Evolutionary conservation across 2,113 vertebrate species (phyloP).

Genomic region (Myrmecophaga tridactyla): DNA sequence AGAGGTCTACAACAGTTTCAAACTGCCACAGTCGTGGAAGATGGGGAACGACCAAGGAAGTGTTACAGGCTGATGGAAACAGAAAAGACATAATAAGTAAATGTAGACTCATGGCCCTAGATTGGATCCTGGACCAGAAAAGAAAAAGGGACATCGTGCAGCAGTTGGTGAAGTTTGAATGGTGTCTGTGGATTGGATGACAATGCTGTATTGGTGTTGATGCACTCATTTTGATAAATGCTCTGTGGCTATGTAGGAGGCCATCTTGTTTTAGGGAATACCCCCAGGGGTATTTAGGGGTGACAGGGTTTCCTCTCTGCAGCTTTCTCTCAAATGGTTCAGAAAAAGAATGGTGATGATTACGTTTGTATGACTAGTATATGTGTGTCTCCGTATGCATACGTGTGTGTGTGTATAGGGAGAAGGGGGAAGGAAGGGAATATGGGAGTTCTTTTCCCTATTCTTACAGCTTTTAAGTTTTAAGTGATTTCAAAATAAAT

Average conservation of each 20-base stretch:
- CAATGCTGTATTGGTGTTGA: not conserved
- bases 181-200: not conserved
- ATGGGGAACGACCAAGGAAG: not conserved
- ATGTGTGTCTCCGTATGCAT: not conserved
- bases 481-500: not conserved
- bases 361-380: not conserved
- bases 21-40: not conserved
- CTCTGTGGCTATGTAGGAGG: not conserved
- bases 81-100: not conserved
- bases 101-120: not conserved
- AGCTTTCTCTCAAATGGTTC: not conserved
- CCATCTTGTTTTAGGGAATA: not conserved
- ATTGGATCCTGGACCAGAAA: not conserved
- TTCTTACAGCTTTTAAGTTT: not conserved
- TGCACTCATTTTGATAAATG: not conserved
- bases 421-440: too few relatives aligned
- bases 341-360: not conserved
- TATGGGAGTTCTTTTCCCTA: not conserved
- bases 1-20: too few relatives aligned
- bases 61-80: too few relatives aligned
- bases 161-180: not conserved
- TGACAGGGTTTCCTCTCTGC: not conserved
- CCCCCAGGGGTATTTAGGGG: not conserved
- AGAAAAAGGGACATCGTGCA: not conserved
- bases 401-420: too few relatives aligned